These are phyloP conservation scores for Podarcis muralis DNA, from an alignment of 2,113 vertebrate genomes.

Conservation along the genomic window DNA sequence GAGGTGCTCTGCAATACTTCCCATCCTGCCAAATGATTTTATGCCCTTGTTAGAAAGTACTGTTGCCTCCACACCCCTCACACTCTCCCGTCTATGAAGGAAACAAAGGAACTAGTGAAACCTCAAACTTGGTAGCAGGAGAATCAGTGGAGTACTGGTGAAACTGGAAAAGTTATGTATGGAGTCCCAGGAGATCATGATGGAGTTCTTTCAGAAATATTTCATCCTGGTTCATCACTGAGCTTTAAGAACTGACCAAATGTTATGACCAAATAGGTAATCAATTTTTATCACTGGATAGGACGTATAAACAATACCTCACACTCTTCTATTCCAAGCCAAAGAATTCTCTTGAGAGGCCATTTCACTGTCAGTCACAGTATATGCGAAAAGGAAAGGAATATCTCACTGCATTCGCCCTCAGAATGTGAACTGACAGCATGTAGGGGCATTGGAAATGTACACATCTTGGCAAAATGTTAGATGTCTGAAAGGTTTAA, in stretches of 20 bases:
- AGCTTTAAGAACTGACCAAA: not conserved
- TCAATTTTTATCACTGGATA: not conserved
- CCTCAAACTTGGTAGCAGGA: not conserved
- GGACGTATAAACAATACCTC: not conserved
- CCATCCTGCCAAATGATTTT: not conserved
- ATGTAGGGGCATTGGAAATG: conserved; percentile 11
- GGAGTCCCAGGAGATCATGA: not conserved
- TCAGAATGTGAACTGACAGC: conserved; percentile 23
- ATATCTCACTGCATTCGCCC: conserved; percentile 1
- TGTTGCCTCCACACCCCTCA: not conserved
- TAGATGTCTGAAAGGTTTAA: conserved; percentile 18
- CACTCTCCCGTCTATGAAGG: not conserved
- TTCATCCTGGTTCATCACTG: not conserved
- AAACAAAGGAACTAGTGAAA: not conserved
- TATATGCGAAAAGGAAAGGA: conserved; percentile 6
- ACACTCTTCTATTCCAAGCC: not conserved
- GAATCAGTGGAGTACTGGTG: not conserved
- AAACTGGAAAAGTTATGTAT: not conserved
- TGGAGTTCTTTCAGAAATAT: not conserved
- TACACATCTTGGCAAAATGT: not conserved
- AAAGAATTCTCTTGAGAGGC: conserved; percentile 4
- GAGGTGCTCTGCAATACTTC: no score
- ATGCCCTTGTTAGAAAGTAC: no score
- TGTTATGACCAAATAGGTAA: not conserved
- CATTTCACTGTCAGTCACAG: conserved; percentile 7